Evolutionary conservation across 2,888 invertebrate species (phyloP), one percentile per base, ranked within the genome.

Genomic region (Argynnis bischoffii): DNA sequence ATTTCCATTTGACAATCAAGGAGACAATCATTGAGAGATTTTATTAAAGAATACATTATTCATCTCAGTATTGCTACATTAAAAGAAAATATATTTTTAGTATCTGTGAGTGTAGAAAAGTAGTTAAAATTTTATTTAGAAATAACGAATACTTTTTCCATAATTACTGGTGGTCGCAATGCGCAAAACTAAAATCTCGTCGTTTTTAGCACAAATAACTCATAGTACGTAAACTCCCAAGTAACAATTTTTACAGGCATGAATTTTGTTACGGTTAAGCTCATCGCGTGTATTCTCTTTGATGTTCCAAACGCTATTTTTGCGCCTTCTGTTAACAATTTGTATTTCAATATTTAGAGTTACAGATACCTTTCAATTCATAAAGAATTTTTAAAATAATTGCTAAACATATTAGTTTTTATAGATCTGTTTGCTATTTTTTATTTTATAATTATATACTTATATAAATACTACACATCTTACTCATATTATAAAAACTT

Each of bases 191-290:
- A 35, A n/a, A 59, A 55, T 2, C 35, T 41, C 35, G 1, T 35
- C 35, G 59, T 63, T 59, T 70, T 67, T 57, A 67, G 60, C 78
- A 78, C 74, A 73, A 69, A 76, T 76, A 76, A 70, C 72, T 76
- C 69, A 73, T 76, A 76, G 74, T 70, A 72, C 66, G 70, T 68
- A 74, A 74, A 71, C 70, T 69, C 21, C 55, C 63, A 57, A 67
- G 59, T 61, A 70, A 64, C 70, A 67, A 70, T 71, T 69, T 74
- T 72, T 72, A 73, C 56, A 67, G 69, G 64, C 66, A 60, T 55
- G 67, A 70, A 69, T 74, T 70, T 81, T 82, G 79, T 77, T 78
- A 80, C 77, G 76, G 76, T 71, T 79, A 74, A 78, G 64, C 72
- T 70, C 73, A 71, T 74, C 72, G 72, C 74, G 72, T 70, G 69